Percentiles rank a stretch among this genome's conserved stretches.
Conservation (phyloP, 2,888 invertebrate species). For the Catocala sponsa region DNA sequence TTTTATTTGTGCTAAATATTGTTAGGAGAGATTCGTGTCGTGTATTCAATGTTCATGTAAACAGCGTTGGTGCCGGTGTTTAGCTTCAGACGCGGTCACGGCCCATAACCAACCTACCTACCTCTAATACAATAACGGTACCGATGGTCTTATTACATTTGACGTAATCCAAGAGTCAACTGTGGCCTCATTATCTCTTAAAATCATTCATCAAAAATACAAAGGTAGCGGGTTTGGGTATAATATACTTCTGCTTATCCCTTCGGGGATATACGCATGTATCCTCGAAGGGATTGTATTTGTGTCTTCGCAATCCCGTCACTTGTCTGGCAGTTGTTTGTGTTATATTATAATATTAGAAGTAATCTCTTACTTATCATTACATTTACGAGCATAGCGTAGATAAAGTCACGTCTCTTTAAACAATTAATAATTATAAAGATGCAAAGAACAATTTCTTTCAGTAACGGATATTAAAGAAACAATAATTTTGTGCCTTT, state of each 20-base stretch:
- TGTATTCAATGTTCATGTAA: background rate
- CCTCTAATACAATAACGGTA: constrained; percentile 46
- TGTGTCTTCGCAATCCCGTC: too few relatives aligned
- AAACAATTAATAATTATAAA: constrained; percentile 1
- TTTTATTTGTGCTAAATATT: constrained; percentile 16
- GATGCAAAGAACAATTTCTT: background rate
- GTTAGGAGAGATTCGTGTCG: background rate
- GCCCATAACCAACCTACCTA: too few relatives aligned
- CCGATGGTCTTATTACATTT: constrained; percentile 51
- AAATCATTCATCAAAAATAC: too few relatives aligned
- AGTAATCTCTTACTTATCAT: too few relatives aligned
- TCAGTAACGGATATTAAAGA: background rate
- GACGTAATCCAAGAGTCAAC: constrained; percentile 55
- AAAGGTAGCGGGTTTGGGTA: too few relatives aligned
- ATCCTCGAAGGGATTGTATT: too few relatives aligned
- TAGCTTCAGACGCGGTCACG: background rate
- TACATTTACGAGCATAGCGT: background rate
- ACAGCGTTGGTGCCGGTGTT: too few relatives aligned
- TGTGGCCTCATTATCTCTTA: too few relatives aligned
- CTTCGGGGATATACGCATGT: too few relatives aligned
- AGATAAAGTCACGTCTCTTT: constrained; percentile 1
- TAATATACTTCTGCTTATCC: too few relatives aligned
- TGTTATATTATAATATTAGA: too few relatives aligned
- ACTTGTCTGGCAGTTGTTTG: too few relatives aligned
- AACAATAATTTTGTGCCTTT: background rate